Percentiles rank a stretch among this genome's conserved stretches.
phyloP scores from a whole-genome alignment of 1,140 invertebrate species.

The Manduca sexta region DNA sequence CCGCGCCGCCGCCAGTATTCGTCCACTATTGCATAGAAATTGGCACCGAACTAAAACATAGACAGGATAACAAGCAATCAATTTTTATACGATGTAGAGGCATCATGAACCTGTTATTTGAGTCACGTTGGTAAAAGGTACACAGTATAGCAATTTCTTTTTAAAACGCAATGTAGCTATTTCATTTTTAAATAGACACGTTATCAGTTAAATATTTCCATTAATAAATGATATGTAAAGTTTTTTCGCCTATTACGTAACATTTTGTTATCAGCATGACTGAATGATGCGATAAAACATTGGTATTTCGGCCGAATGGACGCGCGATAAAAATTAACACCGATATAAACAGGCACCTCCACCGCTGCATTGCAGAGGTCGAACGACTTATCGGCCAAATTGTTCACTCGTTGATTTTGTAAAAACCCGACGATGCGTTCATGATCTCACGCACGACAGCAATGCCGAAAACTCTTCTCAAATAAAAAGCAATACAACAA shows the following conservation, averaged over 20 bases:
- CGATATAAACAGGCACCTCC: constrained; percentile 41
- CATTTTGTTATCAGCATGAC: constrained; percentile 43
- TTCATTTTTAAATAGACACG: too few species aligned
- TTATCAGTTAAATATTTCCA: too few species aligned
- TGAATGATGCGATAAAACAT: constrained; percentile 50
- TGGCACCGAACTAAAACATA: constrained; percentile 39
- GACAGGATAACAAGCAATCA: neutral
- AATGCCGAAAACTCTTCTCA: constrained; percentile 7
- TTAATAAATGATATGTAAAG: too few species aligned
- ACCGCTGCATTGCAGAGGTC: constrained; percentile 24
- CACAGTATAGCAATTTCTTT: too few species aligned
- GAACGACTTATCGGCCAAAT: neutral
- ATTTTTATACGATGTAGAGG: too few species aligned
- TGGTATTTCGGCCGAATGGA: constrained; percentile 43
- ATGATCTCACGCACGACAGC: too few species aligned
- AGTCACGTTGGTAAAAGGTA: too few species aligned
- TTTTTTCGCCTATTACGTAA: constrained; percentile 35
- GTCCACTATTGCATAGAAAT: constrained; percentile 58
- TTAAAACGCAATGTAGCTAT: too few species aligned
- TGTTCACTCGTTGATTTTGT: too few species aligned
- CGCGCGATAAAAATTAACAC: constrained; percentile 50
- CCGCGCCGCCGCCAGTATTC: constrained; percentile 33
- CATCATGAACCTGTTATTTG: too few species aligned
- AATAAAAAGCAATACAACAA: constrained; percentile 13
- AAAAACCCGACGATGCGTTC: too few species aligned